These are phyloP conservation scores for Telenomus remus DNA, from an alignment of 1,140 invertebrate species.

Conservation along the genomic window DNA sequence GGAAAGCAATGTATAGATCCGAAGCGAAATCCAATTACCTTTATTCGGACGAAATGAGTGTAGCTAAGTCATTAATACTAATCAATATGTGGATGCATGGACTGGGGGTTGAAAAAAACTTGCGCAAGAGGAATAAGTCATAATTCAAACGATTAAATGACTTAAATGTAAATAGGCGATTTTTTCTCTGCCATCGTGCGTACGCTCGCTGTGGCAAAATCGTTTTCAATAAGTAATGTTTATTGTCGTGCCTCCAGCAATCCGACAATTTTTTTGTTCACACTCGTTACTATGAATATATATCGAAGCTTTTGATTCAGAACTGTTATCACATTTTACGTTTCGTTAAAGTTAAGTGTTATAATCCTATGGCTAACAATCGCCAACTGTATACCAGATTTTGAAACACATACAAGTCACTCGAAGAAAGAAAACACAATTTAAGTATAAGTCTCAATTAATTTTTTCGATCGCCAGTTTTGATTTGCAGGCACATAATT, in stretches of 20 bases:
- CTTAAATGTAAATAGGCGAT: conserved; percentile 74
- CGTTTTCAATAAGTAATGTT: conserved; percentile 75
- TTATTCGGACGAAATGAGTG: conserved; percentile 77
- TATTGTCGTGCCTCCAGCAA: conserved; percentile 72
- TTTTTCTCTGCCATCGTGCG: conserved; percentile 53
- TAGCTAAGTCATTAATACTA: conserved; percentile 77
- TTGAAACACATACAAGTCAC: background rate
- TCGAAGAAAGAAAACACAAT: background rate
- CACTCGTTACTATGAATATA: conserved; percentile 34
- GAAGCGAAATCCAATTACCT: conserved; percentile 77
- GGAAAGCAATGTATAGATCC: conserved; percentile 65
- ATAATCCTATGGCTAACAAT: conserved; percentile 31
- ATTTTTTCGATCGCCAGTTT: too few species aligned
- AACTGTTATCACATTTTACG: conserved; percentile 38
- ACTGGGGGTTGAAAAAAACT: conserved; percentile 41
- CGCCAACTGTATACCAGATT: conserved; percentile 29
- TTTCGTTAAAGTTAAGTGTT: conserved; percentile 46
- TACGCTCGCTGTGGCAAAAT: conserved; percentile 69
- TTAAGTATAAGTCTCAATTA: too few species aligned
- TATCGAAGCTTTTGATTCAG: conserved; percentile 21
- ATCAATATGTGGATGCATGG: conserved; percentile 70
- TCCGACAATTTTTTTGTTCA: conserved; percentile 36
- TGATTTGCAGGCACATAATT: too few species aligned
- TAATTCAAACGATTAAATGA: conserved; percentile 75
- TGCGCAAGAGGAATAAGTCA: conserved; percentile 72